These are phyloP conservation scores for Temnothorax rugatulus DNA, from an alignment of 2,888 invertebrate genomes.

Conservation along the genomic window DNA sequence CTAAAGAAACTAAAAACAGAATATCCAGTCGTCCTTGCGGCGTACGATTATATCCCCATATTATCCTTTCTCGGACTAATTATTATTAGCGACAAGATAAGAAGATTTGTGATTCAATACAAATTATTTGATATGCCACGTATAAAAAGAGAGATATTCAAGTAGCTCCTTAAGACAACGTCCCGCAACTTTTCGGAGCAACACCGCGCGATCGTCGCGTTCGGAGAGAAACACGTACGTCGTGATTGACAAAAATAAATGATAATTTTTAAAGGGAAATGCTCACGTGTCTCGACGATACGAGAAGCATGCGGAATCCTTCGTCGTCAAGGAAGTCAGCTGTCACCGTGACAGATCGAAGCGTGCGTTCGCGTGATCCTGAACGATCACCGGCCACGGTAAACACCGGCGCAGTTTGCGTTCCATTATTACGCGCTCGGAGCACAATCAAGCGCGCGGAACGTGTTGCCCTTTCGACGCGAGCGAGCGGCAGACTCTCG, in stretches of 20 bases:
- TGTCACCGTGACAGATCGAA: slow-evolving; percentile 41
- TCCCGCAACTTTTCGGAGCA: background rate
- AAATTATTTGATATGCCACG: background rate
- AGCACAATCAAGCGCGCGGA: slow-evolving; percentile 19
- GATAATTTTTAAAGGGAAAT: background rate
- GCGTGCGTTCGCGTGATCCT: background rate
- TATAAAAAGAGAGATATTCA: background rate
- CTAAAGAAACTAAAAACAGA: background rate
- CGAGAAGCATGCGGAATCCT: background rate
- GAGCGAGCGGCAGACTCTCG: background rate
- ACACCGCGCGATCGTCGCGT: background rate
- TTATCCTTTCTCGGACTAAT: background rate
- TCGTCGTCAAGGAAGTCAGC: slow-evolving; percentile 3
- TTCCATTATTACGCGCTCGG: slow-evolving; percentile 15
- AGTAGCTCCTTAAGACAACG: background rate
- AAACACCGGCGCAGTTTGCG: background rate
- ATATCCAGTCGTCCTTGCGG: background rate
- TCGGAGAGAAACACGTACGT: background rate
- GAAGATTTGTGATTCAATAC: background rate
- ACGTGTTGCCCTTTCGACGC: slow-evolving; percentile 6
- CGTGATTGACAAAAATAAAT: background rate
- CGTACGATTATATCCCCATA: background rate
- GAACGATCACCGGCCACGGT: slow-evolving; percentile 9
- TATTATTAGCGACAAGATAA: background rate
- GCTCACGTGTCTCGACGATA: too few species aligned